Evolutionary conservation across 2,113 vertebrate genomes (phyloP).

Genomic region (Odocoileus virginianus): DNA sequence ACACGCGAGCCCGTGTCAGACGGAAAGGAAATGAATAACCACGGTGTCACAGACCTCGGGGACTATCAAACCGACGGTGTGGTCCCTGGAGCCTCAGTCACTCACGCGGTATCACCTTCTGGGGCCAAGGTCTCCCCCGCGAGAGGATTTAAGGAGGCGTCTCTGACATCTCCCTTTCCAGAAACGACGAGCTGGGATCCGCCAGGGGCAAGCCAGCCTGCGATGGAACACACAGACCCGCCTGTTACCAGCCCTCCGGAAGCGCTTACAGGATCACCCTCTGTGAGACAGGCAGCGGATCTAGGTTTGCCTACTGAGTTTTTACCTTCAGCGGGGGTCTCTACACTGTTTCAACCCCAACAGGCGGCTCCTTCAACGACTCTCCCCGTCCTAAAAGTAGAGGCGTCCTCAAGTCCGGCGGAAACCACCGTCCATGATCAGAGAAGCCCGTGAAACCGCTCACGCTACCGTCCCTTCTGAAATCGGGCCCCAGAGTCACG

Average conservation of each 20-base stretch:
- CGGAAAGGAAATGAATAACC: fast-evolving
- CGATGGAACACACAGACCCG: neutral
- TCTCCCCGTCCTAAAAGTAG: fast-evolving
- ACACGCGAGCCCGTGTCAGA: neutral
- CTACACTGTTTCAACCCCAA: neutral
- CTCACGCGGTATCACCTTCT: neutral
- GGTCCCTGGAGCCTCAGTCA: neutral
- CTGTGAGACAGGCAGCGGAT: neutral
- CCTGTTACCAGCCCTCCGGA: neutral
- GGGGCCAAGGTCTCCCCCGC: neutral
- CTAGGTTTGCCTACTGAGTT: neutral
- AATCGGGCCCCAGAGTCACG: fast-evolving
- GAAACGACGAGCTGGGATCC: fast-evolving
- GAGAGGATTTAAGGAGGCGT: neutral
- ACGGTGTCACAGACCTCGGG: neutral
- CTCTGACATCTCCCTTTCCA: neutral
- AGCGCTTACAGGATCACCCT: neutral
- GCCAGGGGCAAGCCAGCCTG: neutral
- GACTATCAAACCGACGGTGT: neutral
- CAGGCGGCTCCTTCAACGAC: neutral
- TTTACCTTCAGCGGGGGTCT: neutral
- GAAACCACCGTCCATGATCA: fast-evolving
- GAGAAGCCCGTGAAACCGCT: fast-evolving
- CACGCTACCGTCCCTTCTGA: fast-evolving
- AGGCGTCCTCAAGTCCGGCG: neutral